Evolutionary conservation across 2,888 invertebrate species (phyloP).

Genomic region (Abrostola tripartita): DNA sequence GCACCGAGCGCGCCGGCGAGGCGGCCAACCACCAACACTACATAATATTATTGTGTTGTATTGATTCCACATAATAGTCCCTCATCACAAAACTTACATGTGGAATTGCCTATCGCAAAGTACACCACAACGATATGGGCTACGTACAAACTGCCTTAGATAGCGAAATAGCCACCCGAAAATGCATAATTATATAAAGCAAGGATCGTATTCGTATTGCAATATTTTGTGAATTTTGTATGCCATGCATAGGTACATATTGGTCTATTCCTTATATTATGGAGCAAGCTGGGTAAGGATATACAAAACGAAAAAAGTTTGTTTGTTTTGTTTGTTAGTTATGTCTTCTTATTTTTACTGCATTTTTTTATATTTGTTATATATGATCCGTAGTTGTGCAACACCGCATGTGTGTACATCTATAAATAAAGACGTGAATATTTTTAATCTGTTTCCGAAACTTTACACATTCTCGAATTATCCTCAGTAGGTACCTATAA

Average conservation of each 20-base stretch:
- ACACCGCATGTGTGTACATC: constrained; percentile 21
- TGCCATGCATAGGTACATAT: no score
- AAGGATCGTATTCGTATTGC: no score
- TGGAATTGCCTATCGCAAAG: constrained; percentile 1
- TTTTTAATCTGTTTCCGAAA: constrained; percentile 20
- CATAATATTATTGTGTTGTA: constrained; percentile 33
- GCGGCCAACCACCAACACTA: constrained; percentile 28
- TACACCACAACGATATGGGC: neutral
- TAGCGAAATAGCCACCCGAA: constrained; percentile 24
- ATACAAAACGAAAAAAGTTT: no score
- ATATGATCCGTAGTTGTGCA: neutral
- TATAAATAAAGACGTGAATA: constrained; percentile 25
- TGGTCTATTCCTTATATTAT: no score
- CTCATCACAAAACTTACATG: constrained; percentile 6
- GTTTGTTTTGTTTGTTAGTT: no score
- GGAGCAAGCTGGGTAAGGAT: no score
- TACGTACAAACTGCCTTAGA: constrained; percentile 3
- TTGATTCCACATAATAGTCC: constrained; percentile 31
- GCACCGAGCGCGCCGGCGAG: constrained; percentile 24
- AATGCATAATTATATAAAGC: constrained; percentile 14
- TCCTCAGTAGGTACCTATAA: constrained; percentile 18
- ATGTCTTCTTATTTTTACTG: no score
- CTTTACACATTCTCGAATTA: constrained; percentile 19
- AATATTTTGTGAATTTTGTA: no score
- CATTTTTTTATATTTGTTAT: no score